A percentile compares a stretch with the other conserved stretches of the same genome.
phyloP scores from a whole-genome alignment of 2,888 invertebrate genomes.

The Kuschelorhynchus macadamiae region DNA sequence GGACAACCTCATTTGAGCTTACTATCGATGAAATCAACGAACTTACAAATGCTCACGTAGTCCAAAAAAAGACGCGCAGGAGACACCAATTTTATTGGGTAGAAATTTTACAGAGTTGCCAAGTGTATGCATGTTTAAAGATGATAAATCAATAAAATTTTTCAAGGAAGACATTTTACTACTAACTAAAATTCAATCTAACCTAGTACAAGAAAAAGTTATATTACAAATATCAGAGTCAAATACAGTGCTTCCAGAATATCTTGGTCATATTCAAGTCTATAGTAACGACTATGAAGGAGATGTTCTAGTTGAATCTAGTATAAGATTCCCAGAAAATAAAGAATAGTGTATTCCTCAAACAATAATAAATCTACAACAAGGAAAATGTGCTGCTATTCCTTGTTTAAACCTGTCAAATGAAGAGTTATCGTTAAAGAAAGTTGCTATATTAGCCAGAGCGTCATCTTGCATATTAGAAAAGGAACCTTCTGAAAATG shows the following conservation, averaged over 20 bases:
- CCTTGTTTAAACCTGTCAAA: slow-evolving; percentile 44
- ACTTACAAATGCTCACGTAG: too few species aligned
- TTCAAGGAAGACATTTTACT: too few species aligned
- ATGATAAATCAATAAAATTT: too few species aligned
- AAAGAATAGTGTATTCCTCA: slow-evolving; percentile 40
- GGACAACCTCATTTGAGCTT: too few species aligned
- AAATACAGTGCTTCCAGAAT: slow-evolving; percentile 26
- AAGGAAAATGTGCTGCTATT: slow-evolving; percentile 15
- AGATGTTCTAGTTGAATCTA: slow-evolving; percentile 43
- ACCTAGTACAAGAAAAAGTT: slow-evolving; percentile 3
- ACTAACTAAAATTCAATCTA: too few species aligned
- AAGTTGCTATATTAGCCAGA: slow-evolving; percentile 35
- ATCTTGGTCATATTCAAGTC: slow-evolving; percentile 42
- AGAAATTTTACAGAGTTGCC: too few species aligned
- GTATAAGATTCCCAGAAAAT: slow-evolving; percentile 27
- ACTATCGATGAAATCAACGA: too few species aligned
- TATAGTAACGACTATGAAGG: slow-evolving; percentile 34
- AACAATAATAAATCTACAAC: slow-evolving; percentile 16
- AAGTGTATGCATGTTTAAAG: too few species aligned
- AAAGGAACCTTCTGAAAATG: not conserved
- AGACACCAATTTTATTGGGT: too few species aligned
- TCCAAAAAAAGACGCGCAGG: too few species aligned
- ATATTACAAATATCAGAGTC: slow-evolving; percentile 10
- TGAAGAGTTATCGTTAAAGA: slow-evolving; percentile 25
- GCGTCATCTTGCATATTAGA: slow-evolving; percentile 37